Conservation (phyloP, 2,888 invertebrate genomes). For the Cotesia congregata region DNA sequence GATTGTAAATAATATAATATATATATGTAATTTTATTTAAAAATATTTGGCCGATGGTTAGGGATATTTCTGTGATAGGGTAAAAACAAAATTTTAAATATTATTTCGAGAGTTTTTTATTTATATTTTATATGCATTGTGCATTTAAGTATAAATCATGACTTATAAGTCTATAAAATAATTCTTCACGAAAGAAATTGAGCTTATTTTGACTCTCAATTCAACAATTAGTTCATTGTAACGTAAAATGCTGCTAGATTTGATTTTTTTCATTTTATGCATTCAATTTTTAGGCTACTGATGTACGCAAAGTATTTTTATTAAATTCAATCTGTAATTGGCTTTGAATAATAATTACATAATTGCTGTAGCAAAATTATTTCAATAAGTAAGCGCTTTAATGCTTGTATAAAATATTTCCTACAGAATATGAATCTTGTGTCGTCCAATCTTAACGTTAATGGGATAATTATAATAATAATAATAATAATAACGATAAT, state of each 20-base stretch:
- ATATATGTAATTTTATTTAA: conserved; percentile 23
- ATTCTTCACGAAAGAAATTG: conserved; percentile 38
- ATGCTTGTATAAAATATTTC: not conserved
- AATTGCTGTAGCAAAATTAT: not conserved
- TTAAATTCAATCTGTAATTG: not conserved
- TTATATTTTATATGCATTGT: conserved; percentile 21
- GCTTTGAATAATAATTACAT: not conserved
- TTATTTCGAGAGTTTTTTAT: not conserved
- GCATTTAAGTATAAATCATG: conserved; percentile 28
- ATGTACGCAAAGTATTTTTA: conserved; percentile 7
- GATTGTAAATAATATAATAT: conserved; percentile 29
- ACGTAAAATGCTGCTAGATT: not conserved
- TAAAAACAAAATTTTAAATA: conserved; percentile 34
- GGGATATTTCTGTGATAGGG: conserved; percentile 64
- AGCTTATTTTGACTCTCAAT: conserved; percentile 4
- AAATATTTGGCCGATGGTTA: conserved; percentile 43
- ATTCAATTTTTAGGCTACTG: not conserved
- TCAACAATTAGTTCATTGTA: not conserved
- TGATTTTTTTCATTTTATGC: not conserved
- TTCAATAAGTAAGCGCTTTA: not conserved
- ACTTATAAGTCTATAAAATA: conserved; percentile 51
- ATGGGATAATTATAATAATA: not conserved
- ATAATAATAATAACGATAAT: not conserved
- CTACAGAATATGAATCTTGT: not conserved
- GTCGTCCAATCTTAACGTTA: not conserved